A percentile compares a stretch with the other conserved stretches of the same genome.
phyloP scores from a whole-genome alignment of 1,140 invertebrate species.

The Drosophila subobscura region DNA sequence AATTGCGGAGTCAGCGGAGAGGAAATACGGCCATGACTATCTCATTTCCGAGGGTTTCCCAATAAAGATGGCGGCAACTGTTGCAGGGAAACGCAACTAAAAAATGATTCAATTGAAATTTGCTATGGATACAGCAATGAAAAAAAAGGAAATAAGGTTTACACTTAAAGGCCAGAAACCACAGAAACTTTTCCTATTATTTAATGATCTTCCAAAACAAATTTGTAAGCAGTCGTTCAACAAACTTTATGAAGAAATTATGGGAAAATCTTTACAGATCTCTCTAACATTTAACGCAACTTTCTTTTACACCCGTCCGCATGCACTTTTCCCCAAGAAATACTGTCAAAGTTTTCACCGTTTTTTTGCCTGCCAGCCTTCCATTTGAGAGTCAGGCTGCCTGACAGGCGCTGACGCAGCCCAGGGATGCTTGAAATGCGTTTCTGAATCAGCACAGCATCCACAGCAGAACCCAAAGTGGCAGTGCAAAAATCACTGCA shows the following conservation, averaged over 20 bases:
- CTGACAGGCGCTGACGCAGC: conserved; percentile 17
- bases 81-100: conserved; percentile 33
- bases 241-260: too few species aligned
- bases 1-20: background rate
- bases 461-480: too few species aligned
- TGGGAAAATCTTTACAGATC: background rate
- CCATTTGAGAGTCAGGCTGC: background rate
- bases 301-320: background rate
- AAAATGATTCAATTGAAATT: conserved; percentile 18
- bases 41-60: conserved; percentile 31
- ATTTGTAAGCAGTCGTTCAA: too few species aligned
- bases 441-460: background rate
- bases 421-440: conserved; percentile 29
- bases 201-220: too few species aligned
- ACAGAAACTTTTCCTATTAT: too few species aligned
- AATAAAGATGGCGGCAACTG: conserved; percentile 27
- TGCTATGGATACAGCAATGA: background rate
- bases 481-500: conserved; percentile 18
- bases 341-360: conserved; percentile 6
- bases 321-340: too few species aligned
- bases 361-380: conserved; percentile 7
- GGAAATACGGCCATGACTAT: conserved; percentile 40
- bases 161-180: too few species aligned
- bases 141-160: too few species aligned
- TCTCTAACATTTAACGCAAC: background rate